Evolutionary conservation across 2,797 vertebrate genomes (phyloP).

Genomic region (Etheostoma perlongum): DNA sequence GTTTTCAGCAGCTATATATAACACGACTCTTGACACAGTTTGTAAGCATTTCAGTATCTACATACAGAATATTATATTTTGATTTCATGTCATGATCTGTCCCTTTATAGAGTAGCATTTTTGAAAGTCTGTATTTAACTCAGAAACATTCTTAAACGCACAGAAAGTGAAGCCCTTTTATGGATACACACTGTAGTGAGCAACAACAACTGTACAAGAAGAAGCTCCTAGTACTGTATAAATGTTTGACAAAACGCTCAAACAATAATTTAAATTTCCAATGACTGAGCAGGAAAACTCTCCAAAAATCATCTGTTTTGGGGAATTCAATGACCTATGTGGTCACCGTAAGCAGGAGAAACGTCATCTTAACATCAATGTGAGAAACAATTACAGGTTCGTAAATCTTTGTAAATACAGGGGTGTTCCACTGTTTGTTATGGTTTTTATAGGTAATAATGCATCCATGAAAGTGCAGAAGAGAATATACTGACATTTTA

Average conservation of each 20-base stretch:
- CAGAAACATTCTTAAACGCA: not conserved
- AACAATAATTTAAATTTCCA: not conserved
- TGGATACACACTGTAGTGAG: not conserved
- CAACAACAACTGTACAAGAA: not conserved
- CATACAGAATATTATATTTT: not conserved
- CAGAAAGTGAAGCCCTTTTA: not conserved
- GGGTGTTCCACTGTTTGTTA: conserved; percentile 35
- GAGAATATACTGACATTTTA: not conserved
- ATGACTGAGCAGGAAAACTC: not conserved
- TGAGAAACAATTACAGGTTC: conserved; percentile 8
- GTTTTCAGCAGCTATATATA: conserved; percentile 42
- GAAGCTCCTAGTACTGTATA: not conserved
- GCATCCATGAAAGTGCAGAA: not conserved
- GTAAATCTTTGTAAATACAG: not conserved
- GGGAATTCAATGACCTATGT: not conserved
- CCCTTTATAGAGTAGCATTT: conserved; percentile 1
- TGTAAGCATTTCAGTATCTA: conserved; percentile 4
- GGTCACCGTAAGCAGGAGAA: not conserved
- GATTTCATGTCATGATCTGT: not conserved
- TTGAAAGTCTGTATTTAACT: not conserved
- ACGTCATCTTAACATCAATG: not conserved
- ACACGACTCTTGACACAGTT: conserved; percentile 14
- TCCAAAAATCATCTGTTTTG: not conserved
- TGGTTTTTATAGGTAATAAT: conserved; percentile 24
- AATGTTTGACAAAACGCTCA: not conserved